Evolutionary conservation across 2,888 invertebrate species (phyloP), one percentile per base, ranked within the genome.

Genomic region (Mesorhabditis spiculigera): DNA sequence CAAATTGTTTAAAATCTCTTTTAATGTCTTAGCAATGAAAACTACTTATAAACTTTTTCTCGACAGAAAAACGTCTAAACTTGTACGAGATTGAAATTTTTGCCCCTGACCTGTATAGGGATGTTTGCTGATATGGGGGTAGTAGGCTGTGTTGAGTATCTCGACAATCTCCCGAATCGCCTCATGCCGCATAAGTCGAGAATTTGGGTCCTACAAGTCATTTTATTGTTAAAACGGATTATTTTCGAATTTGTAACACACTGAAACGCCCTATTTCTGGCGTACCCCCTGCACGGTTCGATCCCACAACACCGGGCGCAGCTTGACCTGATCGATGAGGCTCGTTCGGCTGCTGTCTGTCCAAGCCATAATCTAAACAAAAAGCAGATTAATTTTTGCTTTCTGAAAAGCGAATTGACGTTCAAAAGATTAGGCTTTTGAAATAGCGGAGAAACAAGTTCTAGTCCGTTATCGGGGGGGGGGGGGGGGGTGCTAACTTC

Each of bases 91-190:
- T n/a, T 50, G 1, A 13, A 50, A 50, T 10, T 50, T n/a, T n/a
- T 13, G 58, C n/a, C 8, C 8, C 58, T n/a, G 10, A 50, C 58
- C 10, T 50, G 58, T 50, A n/a, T 50, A 50, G 10, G 8, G 58
- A 13, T 50, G 58, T 50, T 50, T 50, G 10, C 10, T 13, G 8
- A 50, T 10, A 50, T 50, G 58, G 10, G 58, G 58, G n/a, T 13
- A 50, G n/a, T 50, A 50, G n/a, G 58, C n/a, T 10, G 8, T n/a
- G 58, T 50, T 50, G 58, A 50, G 58, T 13, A 50, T 50, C 10
- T 50, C 58, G 58, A 50, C 58, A n/a, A 50, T 50, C n/a, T 50
- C 58, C n/a, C 58, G 58, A 50, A 50, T 50, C n/a, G 58, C 58
- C 58, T 50, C 58, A n/a, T 50, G 58, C 10, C 58, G 58, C 8